Base-by-base conservation (phyloP, 1,140 invertebrate genomes). In the Pseudomyrmex flavicornis region DNA sequence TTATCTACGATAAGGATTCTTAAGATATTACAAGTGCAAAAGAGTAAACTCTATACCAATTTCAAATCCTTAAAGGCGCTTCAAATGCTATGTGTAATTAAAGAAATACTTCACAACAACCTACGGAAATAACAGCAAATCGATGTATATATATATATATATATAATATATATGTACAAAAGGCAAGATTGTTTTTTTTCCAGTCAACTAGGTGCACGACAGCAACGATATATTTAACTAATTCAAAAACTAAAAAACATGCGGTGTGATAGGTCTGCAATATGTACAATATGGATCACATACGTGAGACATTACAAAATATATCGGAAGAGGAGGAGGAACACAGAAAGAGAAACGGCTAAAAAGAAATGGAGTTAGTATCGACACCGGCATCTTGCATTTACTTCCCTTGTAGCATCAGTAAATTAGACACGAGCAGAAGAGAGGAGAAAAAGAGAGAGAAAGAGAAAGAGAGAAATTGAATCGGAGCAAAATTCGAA, bases 241-340 rank as follows among this genome's bases (percentile, higher is more conserved):
- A 73, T 65, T 84, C 79, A 10, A 73, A 87, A 35, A 35, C 35
- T 56, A 82, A 88, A 77, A 70, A 56, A 58, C 87, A 88, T 88
- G 87, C 86, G 73, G 62, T 65, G 59, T 88, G 58, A 79, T 76
- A 59, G 79, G 48, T 75, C 48, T 65, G 52, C 79, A 69, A 68
- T 66, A 79, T 85, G 35, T 35, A 35, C 35, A 35, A 79, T 59
- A 65, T 88, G 85, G 46, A 58, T 80, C 54, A 85, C 35, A 63
- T 63, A 35, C 69, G 72, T 59, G 72, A 44, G 79, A 88, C 80
- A 76, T 80, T 86, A 85, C 44, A 12, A 69, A 83, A 85, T 17
- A 58, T 59, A 56, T 59, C 65, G 35, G 35, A 35, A 0, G 35
- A 35, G 35, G 5, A 35, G 5, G 35, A 69, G 50, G 58, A 77